Evolutionary conservation across 1,140 invertebrate genomes (phyloP).

Genomic region (Akabosia matsudoensis): DNA sequence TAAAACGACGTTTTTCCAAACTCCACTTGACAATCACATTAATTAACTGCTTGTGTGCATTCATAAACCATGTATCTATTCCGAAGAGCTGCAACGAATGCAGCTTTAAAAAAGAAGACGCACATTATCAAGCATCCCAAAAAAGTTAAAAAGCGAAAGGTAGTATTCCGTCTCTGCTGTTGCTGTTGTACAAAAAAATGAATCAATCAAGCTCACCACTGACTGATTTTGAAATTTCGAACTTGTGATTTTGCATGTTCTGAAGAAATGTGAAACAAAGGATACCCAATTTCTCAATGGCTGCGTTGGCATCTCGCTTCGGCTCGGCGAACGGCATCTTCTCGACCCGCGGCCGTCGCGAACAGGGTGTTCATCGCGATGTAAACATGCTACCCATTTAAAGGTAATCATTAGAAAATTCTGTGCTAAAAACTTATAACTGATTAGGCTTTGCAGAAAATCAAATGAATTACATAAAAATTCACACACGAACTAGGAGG

Average conservation of each 20-base stretch:
- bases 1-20: no score
- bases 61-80: background rate
- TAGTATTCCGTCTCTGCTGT: background rate
- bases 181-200: background rate
- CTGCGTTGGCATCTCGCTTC: background rate
- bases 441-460: background rate
- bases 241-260: background rate
- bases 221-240: no score
- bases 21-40: no score
- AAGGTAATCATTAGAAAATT: background rate
- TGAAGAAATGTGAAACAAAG: background rate
- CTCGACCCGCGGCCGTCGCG: background rate
- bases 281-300: background rate
- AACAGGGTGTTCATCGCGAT: conserved; percentile 6
- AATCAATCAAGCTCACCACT: background rate
- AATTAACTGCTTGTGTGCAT: no score
- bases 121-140: background rate
- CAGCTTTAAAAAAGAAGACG: background rate
- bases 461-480: background rate
- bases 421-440: background rate
- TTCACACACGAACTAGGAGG: background rate
- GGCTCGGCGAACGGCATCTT: background rate
- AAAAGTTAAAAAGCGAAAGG: background rate
- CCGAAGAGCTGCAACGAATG: background rate
- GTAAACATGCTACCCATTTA: conserved; percentile 4